Evolutionary conservation across 2,113 vertebrate species (phyloP).

Genomic region (Tangachromis dhanisi): DNA sequence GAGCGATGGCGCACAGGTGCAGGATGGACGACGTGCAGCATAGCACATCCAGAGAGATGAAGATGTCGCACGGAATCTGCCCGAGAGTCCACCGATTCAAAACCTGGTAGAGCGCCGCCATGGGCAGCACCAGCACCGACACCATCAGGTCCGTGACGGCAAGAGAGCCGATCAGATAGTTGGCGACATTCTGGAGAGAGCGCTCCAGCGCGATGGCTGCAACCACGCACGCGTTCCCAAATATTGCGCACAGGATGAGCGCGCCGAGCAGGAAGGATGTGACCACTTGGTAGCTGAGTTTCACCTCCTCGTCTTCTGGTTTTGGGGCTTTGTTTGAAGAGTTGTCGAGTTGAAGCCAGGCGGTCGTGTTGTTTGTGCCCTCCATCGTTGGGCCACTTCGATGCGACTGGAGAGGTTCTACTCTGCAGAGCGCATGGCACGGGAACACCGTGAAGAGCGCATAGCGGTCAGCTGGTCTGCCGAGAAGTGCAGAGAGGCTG

Average conservation of each 20-base stretch:
- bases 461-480: conserved; percentile 21
- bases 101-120: conserved; percentile 96
- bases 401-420: background rate
- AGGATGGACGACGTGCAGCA: conserved; percentile 98
- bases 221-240: conserved; percentile 95
- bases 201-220: conserved; percentile 92
- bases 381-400: conserved; percentile 68
- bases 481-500: background rate
- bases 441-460: background rate
- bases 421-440: conserved; percentile 4
- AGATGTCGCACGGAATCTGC: conserved; percentile 89
- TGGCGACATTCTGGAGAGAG: conserved; percentile 91
- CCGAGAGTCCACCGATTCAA: conserved; percentile 95
- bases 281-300: conserved; percentile 85
- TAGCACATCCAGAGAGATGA: conserved; percentile 90
- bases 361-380: conserved; percentile 74
- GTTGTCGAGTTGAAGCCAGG: conserved; percentile 48
- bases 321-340: conserved; percentile 30
- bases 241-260: conserved; percentile 88
- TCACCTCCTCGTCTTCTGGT: conserved; percentile 65
- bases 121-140: conserved; percentile 94
- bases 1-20: conserved; percentile 93
- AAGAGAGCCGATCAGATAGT: conserved; percentile 95
- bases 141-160: conserved; percentile 97
- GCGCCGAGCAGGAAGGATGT: conserved; percentile 83